phyloP scores from a whole-genome alignment of 2,888 invertebrate genomes.

The Homarus gammarus region DNA sequence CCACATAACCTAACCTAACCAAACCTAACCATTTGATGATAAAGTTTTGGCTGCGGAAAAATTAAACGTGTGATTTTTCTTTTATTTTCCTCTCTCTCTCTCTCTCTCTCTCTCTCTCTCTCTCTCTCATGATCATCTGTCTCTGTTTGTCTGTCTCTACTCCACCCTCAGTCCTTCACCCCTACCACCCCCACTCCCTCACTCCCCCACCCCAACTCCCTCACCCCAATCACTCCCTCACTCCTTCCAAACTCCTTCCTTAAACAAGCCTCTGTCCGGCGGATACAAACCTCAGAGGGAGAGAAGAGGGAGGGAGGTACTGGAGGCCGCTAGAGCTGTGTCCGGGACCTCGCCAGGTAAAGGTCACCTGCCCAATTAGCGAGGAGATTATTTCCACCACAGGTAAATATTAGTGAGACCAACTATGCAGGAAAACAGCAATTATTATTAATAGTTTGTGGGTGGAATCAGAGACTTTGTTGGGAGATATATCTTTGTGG shows the following conservation, averaged over 20 bases:
- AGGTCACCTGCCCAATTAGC: conserved; percentile 18
- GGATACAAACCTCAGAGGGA: not conserved
- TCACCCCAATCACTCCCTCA: too few relatives aligned
- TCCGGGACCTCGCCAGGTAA: not conserved
- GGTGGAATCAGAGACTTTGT: too few relatives aligned
- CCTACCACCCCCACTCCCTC: not conserved
- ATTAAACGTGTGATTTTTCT: not conserved
- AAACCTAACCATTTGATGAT: too few relatives aligned
- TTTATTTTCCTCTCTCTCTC: not conserved
- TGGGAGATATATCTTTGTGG: too few relatives aligned
- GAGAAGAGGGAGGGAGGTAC: not conserved
- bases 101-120: conserved; percentile 41
- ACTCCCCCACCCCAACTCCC: not conserved
- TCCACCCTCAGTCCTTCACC: too few relatives aligned
- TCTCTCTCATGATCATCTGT: too few relatives aligned
- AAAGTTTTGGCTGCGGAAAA: not conserved
- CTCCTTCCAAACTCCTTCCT: not conserved
- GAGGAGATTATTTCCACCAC: not conserved
- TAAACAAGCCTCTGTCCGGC: not conserved
- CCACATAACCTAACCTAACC: too few relatives aligned
- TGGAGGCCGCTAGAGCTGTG: too few relatives aligned
- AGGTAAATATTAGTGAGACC: not conserved
- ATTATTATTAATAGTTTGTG: too few relatives aligned
- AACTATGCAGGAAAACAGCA: too few relatives aligned
- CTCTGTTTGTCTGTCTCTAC: too few relatives aligned